Evolutionary conservation across 2,797 vertebrate genomes (phyloP), one percentile per base, ranked within the genome.

Genomic region (Coreius guichenoti): DNA sequence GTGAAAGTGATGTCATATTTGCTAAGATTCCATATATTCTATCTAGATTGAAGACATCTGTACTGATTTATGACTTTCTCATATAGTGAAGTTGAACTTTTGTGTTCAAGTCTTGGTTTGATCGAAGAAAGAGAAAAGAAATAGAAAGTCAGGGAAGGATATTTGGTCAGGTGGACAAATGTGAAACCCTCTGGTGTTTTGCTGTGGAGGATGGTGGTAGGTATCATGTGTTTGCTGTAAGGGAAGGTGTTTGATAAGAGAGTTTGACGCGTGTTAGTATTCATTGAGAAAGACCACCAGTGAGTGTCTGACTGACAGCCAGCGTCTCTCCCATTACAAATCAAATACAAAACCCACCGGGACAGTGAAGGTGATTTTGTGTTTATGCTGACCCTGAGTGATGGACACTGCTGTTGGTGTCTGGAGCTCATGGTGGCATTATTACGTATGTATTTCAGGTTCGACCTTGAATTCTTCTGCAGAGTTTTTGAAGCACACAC

Each of bases 341-440:
- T 75, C 39, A 63, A 49, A 61, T 74, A 72, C 33, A 61, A 82
- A 31, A 73, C 81, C 26, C 51, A 29, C 81, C 11, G 16, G 49
- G 36, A 73, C 81, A 63, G 21, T n/a, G 70, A 82, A 83, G 81
- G 81, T 65, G 56, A 75, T 49, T 75, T 61, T 49, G 70, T 75
- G 81, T 14, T 51, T 29, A 8, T 31, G 69, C 70, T 73, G 54
- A 63, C 54, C 69, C 54, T 61, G 81, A 61, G 81, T 74, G 70
- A 82, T 82, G 70, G 69, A 61, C 69, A 63, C 81, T 75, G 14
- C 65, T 70, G 81, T 61, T 47, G 61, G 67, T 80, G 78, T 80
- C 78, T 61, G 56, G 36, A 63, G 26, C 69, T 63, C 19, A 36
- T 33, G 16, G 31, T 69, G 65, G 16, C 16, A 36, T 75, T 65